phyloP scores from a whole-genome alignment of 1,140 invertebrate genomes.

The Semibalanus balanoides region DNA sequence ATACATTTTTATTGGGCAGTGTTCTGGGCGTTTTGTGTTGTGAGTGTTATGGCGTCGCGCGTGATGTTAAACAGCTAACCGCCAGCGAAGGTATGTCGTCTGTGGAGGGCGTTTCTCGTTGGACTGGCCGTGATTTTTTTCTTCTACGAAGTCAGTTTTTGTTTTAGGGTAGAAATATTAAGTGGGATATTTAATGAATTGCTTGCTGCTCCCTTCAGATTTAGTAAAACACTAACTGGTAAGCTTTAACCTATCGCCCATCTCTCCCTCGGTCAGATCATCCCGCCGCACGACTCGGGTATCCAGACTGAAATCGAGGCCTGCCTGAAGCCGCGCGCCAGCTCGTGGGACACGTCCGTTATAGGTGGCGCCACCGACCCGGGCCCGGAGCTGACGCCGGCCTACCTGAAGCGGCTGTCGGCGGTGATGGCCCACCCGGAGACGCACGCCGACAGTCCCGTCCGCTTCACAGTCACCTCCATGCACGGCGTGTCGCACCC shows the following conservation, averaged over 20 bases:
- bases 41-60: too few species aligned
- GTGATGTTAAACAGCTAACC: too few species aligned
- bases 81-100: too few species aligned
- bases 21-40: too few species aligned
- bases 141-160: conserved; percentile 14
- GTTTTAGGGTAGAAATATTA: too few species aligned
- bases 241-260: not conserved
- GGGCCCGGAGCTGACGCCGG: conserved; percentile 38
- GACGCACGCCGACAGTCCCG: conserved; percentile 42
- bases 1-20: too few species aligned
- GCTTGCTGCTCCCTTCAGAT: too few species aligned
- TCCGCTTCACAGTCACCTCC: conserved; percentile 79
- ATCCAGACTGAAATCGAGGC: conserved; percentile 66
- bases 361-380: conserved; percentile 32
- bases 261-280: conserved; percentile 47
- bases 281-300: conserved; percentile 73
- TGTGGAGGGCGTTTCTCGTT: too few species aligned
- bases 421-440: conserved; percentile 28
- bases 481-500: conserved; percentile 94
- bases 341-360: conserved; percentile 47
- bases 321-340: conserved; percentile 52
- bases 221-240: too few species aligned
- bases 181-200: too few species aligned
- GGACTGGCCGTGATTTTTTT: not conserved
- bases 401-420: conserved; percentile 49